Conservation (phyloP, 2,888 invertebrate species). For the Ophraella communa region DNA sequence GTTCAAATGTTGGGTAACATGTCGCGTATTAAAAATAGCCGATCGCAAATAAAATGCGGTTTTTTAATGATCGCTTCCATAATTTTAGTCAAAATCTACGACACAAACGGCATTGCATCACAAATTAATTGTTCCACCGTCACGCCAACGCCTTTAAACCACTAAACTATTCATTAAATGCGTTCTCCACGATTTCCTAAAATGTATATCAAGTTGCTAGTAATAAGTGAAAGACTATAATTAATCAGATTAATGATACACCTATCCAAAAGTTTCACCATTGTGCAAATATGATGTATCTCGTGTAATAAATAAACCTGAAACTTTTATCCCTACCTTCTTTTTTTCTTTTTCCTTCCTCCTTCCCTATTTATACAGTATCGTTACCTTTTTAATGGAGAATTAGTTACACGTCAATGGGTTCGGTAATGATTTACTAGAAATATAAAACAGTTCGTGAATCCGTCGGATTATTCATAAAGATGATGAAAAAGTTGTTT, state of each 20-base stretch:
- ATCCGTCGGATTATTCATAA: no score
- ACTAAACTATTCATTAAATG: background rate
- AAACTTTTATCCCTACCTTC: background rate
- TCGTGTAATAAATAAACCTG: background rate
- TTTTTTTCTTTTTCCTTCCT: background rate
- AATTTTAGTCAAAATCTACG: no score
- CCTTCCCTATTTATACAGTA: background rate
- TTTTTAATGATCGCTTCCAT: no score
- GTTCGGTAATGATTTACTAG: background rate
- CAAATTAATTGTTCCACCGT: background rate
- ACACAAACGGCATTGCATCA: no score
- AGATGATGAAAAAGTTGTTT: background rate
- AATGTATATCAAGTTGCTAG: background rate
- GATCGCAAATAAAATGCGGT: no score
- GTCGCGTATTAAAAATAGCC: no score
- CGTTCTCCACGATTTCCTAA: background rate
- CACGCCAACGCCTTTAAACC: background rate
- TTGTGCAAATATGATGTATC: background rate
- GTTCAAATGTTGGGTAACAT: no score
- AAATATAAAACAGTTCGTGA: background rate
- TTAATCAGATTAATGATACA: background rate
- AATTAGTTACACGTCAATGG: background rate
- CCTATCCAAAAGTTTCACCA: background rate
- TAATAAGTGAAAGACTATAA: background rate
- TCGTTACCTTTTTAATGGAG: background rate